Evolutionary conservation across 2,113 vertebrate species (phyloP), one percentile per base, ranked within the genome.

Genomic region (Chrysemys picta): DNA sequence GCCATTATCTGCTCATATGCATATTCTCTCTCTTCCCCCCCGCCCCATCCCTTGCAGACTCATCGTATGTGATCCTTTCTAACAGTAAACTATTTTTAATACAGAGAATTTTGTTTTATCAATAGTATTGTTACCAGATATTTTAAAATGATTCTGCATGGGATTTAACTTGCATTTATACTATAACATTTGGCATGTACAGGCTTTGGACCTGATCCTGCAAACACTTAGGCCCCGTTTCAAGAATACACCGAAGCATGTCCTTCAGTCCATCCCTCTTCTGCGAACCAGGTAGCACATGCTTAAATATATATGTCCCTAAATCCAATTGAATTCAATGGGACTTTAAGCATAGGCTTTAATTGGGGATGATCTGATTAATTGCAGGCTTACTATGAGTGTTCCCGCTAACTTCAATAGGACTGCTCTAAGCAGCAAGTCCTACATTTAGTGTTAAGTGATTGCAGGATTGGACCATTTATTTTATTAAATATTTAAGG

Each of bases 11-110:
- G 38, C 19, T 29, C 80, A 79, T 50, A 24, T 75, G 11, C 29
- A 22, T 80, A 76, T 91, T 97, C 42, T 42, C 42, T 42, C 42
- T 42, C 42, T 42, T 97, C 53, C 49, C 53, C 85, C 10, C 35
- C 10, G 42, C 91, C 50, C 59, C 22, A 22, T 54, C 56, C 94
- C 86, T 87, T 88, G 19, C 3, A 93, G 85, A 5, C 22, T 96
- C 93, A 78, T 80, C 95, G 93, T 59, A 89, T 85, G 21, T 85
- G 76, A 85, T 84, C 29, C 87, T 94, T 96, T 21, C 49, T 93
- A 93, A 79, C 56, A 95, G 84, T 45, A 24, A 25, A 19, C 5
- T 91, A 53, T 88, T 25, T 87, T 85, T 83, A 89, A 92, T 86
- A 38, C 16, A 69, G 86, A 83, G 69, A 92, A 89, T 91, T 89